Evolutionary conservation across 2,888 invertebrate species (phyloP).

Genomic region (Calameuta idolon): DNA sequence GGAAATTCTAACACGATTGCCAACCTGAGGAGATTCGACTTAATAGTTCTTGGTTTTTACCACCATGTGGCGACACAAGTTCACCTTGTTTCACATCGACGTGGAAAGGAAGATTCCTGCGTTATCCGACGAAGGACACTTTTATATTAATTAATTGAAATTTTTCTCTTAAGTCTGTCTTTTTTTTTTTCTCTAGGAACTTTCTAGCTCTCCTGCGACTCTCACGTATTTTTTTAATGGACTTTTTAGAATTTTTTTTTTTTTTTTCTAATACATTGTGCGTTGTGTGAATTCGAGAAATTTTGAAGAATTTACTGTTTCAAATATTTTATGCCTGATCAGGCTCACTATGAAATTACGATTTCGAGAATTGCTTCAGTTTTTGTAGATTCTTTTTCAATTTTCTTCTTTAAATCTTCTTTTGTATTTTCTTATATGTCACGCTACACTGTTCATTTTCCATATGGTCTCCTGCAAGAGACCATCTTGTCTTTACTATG

Average conservation of each 20-base stretch:
- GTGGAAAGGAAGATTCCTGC: not conserved
- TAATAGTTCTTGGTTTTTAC: not conserved
- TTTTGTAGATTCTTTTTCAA: not conserved
- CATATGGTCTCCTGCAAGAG: too few species aligned
- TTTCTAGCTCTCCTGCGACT: not conserved
- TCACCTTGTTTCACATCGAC: not conserved
- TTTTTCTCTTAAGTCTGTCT: not conserved
- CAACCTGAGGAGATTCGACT: not conserved
- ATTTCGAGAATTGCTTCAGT: not conserved
- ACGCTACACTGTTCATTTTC: too few species aligned
- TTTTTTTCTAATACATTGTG: not conserved
- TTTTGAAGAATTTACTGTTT: not conserved
- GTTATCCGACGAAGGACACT: not conserved
- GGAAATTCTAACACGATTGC: not conserved
- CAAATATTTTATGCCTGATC: not conserved
- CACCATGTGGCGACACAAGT: not conserved
- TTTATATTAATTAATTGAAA: not conserved
- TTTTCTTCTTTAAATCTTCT: not conserved
- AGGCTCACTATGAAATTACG: not conserved
- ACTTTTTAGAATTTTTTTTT: not conserved
- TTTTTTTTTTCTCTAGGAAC: not conserved
- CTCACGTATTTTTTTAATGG: not conserved
- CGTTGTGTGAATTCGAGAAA: not conserved
- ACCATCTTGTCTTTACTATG: too few species aligned
- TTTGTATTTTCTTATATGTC: too few species aligned